Percentiles rank a stretch among this genome's conserved stretches.
Conservation (phyloP, 2,113 vertebrate genomes). For the Oxygymnocypris stewartii region DNA sequence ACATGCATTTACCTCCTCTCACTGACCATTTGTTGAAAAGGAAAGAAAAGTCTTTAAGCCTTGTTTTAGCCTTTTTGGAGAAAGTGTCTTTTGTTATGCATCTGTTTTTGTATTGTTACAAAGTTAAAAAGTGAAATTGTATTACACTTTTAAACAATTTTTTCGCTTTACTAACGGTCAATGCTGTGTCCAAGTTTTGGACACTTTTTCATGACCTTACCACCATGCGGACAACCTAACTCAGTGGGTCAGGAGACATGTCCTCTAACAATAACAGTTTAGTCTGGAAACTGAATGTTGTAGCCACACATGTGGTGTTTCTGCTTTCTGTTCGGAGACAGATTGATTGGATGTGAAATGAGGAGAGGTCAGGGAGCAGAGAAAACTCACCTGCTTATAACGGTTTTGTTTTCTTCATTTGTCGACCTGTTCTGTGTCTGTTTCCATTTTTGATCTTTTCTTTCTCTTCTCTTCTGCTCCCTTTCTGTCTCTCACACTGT, state of each 20-base stretch:
- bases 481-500: constrained; percentile 21
- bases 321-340: not conserved
- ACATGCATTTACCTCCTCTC: too few relatives aligned
- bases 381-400: not conserved
- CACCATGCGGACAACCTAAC: not conserved
- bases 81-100: too few relatives aligned
- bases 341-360: not conserved
- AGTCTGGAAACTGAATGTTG: not conserved
- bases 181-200: not conserved
- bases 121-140: too few relatives aligned
- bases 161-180: too few relatives aligned
- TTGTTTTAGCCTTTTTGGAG: too few relatives aligned
- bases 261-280: not conserved
- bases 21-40: too few relatives aligned
- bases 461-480: constrained; percentile 21
- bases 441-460: constrained; percentile 11
- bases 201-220: not conserved
- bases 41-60: too few relatives aligned
- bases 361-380: not conserved
- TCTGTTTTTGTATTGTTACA: too few relatives aligned
- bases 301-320: not conserved
- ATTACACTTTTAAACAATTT: too few relatives aligned
- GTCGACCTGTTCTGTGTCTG: too few relatives aligned
- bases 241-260: not conserved
- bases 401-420: not conserved